A percentile compares a stretch with the other conserved stretches of the same genome.
These are phyloP conservation scores for Delichon dasypus DNA, from an alignment of 2,797 vertebrate genomes.

Conservation along the genomic window DNA sequence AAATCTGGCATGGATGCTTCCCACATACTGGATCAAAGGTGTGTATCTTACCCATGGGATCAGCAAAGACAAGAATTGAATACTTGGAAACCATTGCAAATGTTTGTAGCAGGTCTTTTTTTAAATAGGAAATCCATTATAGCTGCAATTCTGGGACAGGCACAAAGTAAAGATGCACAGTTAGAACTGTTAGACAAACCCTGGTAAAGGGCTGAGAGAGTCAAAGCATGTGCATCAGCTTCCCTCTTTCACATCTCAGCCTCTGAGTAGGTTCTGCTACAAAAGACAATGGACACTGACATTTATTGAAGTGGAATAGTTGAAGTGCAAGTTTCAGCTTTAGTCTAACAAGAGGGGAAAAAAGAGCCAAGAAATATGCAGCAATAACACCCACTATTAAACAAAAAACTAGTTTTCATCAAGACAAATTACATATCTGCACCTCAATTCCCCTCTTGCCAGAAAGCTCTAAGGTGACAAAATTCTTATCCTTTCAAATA, in stretches of 20 bases:
- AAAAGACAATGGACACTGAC: not conserved
- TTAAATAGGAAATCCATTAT: not conserved
- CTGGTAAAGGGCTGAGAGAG: not conserved
- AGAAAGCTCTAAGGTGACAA: not conserved
- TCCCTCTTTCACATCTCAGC: accelerated
- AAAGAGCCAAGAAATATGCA: accelerated
- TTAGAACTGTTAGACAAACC: not conserved
- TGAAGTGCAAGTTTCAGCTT: not conserved
- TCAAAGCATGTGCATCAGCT: not conserved
- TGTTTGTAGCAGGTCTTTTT: not conserved
- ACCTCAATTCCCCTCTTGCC: not conserved
- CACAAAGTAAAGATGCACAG: not conserved
- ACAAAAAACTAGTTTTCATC: not conserved
- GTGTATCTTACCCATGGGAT: not conserved
- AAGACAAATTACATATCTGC: not conserved
- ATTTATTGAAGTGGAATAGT: not conserved
- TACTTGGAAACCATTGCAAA: not conserved
- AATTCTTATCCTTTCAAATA: not conserved
- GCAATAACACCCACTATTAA: not conserved
- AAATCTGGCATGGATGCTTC: not conserved
- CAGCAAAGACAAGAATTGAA: not conserved
- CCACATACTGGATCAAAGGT: not conserved
- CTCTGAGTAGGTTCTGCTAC: not conserved
- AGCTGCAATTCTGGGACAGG: not conserved
- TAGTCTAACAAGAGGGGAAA: not conserved